A percentile compares a stretch with the other conserved stretches of the same genome.
phyloP scores from a whole-genome alignment of 2,797 vertebrate species.

The Myotis pilosus region DNA sequence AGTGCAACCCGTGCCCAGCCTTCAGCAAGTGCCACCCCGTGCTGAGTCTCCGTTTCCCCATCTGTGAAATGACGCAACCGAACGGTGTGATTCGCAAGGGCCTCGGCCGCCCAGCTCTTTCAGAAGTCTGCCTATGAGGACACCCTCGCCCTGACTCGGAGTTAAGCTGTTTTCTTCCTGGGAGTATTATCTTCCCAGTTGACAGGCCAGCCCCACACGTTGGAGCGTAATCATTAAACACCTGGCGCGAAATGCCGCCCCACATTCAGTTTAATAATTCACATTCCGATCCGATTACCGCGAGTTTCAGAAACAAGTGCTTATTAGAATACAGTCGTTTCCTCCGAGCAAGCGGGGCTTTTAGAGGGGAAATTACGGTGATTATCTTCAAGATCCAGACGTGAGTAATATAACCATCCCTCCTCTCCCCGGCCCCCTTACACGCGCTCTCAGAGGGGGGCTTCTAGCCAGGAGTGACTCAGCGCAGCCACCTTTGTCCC shows the following conservation, averaged over 20 bases:
- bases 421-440: background rate
- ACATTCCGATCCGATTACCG: conserved; percentile 81
- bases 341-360: conserved; percentile 61
- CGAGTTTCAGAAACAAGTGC: conserved; percentile 87
- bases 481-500: accelerated
- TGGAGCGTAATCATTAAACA: conserved; percentile 58
- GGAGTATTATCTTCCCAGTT: background rate
- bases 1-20: background rate
- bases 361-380: conserved; percentile 77
- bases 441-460: background rate
- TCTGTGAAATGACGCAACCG: background rate
- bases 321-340: conserved; percentile 79
- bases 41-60: background rate
- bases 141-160: background rate
- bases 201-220: background rate
- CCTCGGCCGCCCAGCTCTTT: background rate
- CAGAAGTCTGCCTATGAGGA: background rate
- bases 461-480: background rate
- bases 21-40: background rate
- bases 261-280: conserved; percentile 80
- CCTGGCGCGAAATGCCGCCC: conserved; percentile 64
- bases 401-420: conserved; percentile 71
- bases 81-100: background rate
- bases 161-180: background rate
- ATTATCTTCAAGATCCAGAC: conserved; percentile 76